Conservation (phyloP, 2,797 vertebrate genomes). For the Premnoplex brunnescens region DNA sequence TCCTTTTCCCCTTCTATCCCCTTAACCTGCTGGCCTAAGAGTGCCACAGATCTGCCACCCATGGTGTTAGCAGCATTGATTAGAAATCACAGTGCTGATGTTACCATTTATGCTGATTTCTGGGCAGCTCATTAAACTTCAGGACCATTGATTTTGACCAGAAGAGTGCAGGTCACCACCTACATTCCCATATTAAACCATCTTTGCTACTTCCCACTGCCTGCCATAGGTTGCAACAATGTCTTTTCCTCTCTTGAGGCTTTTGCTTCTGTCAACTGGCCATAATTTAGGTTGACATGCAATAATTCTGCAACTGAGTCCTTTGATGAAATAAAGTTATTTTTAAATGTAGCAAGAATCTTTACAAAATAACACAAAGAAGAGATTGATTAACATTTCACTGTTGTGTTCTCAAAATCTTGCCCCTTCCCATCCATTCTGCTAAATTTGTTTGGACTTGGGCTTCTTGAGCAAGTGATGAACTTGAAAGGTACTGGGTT, state of each 20-base stretch:
- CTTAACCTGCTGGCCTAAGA: neutral
- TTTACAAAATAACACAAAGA: neutral
- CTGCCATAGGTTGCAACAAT: neutral
- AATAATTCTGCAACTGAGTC: neutral
- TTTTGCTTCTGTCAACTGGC: constrained; percentile 8
- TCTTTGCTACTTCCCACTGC: neutral
- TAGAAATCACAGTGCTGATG: neutral
- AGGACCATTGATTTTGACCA: neutral
- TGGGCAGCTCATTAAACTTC: neutral
- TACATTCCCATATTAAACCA: neutral
- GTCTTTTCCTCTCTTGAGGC: neutral
- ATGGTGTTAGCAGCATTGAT: neutral
- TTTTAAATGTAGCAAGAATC: neutral
- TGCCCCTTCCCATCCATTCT: neutral
- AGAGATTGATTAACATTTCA: neutral
- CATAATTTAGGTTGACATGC: constrained; percentile 21
- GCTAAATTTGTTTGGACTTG: neutral
- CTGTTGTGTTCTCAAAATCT: neutral
- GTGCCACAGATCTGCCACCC: neutral
- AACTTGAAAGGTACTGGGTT: neutral
- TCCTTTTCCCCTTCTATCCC: neutral
- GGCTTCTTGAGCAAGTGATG: neutral
- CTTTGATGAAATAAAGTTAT: neutral
- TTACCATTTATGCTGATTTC: neutral
- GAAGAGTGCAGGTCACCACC: neutral